Evolutionary conservation across 2,797 vertebrate genomes (phyloP).

Genomic region (Orientallactaga sibirica): DNA sequence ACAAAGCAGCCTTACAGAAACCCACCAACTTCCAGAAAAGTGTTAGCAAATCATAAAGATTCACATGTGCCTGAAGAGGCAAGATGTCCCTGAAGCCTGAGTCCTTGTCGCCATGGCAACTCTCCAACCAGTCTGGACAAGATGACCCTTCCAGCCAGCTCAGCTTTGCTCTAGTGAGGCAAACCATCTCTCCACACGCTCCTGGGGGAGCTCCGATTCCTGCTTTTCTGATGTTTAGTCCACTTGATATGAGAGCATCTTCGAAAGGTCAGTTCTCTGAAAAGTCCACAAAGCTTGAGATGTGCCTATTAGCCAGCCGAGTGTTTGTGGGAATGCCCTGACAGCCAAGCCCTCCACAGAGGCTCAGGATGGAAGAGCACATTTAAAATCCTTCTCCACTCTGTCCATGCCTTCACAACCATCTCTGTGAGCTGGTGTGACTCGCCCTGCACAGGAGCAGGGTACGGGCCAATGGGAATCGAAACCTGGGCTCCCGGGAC

Average conservation of each 20-base stretch:
- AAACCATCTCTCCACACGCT: background rate
- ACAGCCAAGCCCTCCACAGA: background rate
- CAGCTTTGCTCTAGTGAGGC: background rate
- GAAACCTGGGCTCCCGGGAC: no score
- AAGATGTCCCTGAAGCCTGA: background rate
- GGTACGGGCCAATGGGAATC: background rate
- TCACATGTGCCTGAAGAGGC: background rate
- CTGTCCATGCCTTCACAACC: accelerated
- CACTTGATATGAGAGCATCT: background rate
- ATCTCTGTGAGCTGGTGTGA: background rate
- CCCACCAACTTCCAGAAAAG: slow-evolving; percentile 63
- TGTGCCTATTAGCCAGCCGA: background rate
- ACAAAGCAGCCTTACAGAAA: slow-evolving; percentile 57
- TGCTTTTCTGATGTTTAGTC: background rate
- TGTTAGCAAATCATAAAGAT: slow-evolving; percentile 56
- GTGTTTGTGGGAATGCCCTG: background rate
- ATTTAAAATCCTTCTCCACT: background rate
- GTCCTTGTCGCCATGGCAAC: background rate
- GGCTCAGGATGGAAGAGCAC: background rate
- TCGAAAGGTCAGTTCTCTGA: background rate
- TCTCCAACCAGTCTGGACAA: background rate
- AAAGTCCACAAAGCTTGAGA: background rate
- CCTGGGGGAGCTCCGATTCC: background rate
- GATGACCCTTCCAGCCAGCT: background rate
- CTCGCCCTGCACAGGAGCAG: background rate